A percentile compares a stretch with the other conserved stretches of the same genome.
Conservation (phyloP, 2,797 vertebrate genomes). For the Sarcoramphus papa region DNA sequence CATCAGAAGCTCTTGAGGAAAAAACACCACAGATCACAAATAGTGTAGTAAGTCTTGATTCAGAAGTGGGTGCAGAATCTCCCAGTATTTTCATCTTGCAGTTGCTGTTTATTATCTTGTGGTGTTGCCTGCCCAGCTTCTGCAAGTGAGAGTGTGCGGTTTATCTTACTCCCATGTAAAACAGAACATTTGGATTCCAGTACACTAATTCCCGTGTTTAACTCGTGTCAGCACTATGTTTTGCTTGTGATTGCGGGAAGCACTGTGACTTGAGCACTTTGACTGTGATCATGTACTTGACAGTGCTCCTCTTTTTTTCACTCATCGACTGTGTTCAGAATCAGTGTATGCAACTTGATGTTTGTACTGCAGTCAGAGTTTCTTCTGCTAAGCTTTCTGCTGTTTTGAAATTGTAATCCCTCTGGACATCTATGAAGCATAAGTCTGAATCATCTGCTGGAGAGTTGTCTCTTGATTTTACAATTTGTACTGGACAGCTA, state of each 20-base stretch:
- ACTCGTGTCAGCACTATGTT: not conserved
- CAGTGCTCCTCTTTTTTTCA: not conserved
- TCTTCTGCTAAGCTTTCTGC: not conserved
- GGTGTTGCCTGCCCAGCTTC: not conserved
- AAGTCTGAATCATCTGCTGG: not conserved
- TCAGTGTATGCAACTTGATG: not conserved
- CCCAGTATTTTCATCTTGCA: not conserved
- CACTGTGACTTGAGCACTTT: not conserved
- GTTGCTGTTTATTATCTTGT: not conserved
- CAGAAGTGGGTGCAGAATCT: not conserved
- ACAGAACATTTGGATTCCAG: not conserved
- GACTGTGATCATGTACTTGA: not conserved
- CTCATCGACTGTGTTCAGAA: not conserved
- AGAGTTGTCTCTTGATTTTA: not conserved
- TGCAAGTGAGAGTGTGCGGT: not conserved
- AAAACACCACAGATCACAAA: not conserved
- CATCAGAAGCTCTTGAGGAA: not conserved
- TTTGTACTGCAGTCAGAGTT: not conserved
- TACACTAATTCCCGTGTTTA: rapidly evolving
- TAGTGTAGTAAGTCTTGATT: not conserved
- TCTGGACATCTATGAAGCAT: not conserved
- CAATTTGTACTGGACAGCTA: not conserved
- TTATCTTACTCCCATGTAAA: not conserved
- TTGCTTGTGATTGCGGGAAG: not conserved
- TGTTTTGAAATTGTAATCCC: not conserved